A percentile compares a stretch with the other conserved stretches of the same genome.
Conservation (phyloP, 2,797 vertebrate species). For the Arremon aurantiirostris region DNA sequence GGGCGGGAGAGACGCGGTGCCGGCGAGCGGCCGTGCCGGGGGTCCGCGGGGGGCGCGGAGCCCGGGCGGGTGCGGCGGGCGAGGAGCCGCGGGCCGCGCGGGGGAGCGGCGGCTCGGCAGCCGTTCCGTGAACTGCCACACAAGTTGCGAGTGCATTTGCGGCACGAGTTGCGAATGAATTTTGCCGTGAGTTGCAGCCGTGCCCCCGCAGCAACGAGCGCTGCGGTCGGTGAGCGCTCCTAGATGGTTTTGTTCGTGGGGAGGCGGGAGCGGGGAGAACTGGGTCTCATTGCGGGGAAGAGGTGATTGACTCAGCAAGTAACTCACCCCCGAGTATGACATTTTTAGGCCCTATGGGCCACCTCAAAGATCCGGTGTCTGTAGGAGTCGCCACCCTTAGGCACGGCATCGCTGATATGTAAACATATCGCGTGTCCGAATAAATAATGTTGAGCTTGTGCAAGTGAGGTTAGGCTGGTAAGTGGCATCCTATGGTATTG, state of each 20-base stretch:
- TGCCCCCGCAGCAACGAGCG: fast-evolving
- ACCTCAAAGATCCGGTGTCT: fast-evolving
- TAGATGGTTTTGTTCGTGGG: fast-evolving
- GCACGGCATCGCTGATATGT: fast-evolving
- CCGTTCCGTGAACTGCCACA: neutral
- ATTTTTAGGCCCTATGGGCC: neutral
- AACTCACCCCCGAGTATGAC: neutral
- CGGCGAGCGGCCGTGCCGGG: neutral
- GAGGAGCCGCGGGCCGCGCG: neutral
- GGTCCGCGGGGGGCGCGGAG: neutral
- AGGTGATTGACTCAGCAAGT: neutral
- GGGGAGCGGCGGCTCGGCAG: neutral
- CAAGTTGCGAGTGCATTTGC: neutral
- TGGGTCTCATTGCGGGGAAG: fast-evolving
- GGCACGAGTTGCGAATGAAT: neutral
- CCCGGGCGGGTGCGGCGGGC: too few species aligned
- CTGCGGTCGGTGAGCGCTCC: fast-evolving
- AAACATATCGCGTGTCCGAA: neutral
- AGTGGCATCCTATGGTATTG: fast-evolving
- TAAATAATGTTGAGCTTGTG: fast-evolving
- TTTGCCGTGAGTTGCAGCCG: neutral
- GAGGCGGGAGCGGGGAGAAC: neutral
- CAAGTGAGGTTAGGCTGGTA: too few species aligned
- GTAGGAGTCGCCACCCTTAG: fast-evolving
- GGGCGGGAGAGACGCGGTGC: neutral